Evolutionary conservation across 2,797 vertebrate species (phyloP), one percentile per base, ranked within the genome.

Genomic region (Chiroxiphia lanceolata): DNA sequence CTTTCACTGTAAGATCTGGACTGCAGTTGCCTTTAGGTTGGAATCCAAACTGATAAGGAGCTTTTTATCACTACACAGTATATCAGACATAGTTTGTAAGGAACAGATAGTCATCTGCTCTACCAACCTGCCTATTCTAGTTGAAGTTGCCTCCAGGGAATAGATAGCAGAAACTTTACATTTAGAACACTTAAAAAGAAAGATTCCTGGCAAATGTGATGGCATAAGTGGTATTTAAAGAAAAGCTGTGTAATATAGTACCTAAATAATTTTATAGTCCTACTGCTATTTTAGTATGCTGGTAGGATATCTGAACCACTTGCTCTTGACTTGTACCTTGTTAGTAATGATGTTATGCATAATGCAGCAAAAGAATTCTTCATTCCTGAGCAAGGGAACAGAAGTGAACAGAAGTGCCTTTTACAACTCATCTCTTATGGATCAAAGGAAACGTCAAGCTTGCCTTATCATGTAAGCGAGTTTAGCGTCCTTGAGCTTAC

Each of bases 311-410:
- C 78, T 65, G 89, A 97, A 95, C 96, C 75, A 87, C 95, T 95
- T 96, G 93, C 96, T 96, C 91, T 88, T 95, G 89, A 64, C 94
- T 95, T 94, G 91, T 93, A 93, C 87, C 95, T 97, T 97, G 96
- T 97, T 95, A 96, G 91, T 96, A 97, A 97, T 93, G 97, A 97
- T 98, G 96, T 97, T 97, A 97, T 97, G 94, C 96, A 98, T 97
- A 97, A 98, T 97, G 96, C 96, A 98, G 95, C 92, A 97, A 97
- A 97, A 90, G 88, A 96, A 97, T 97, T 95, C 96, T 96, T 97
- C 94, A 91, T 95, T 97, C 92, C 93, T 88, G 93, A 97, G 91
- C 80, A 95, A 83, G 18, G 18, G 91, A 98, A 81, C 92, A 95
- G 93, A 91, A 91, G 54, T 72, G 95, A 97, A 84, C 93, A 95